Base-by-base conservation (phyloP, 2,888 invertebrate species). In the Drosophila yooni region DNA sequence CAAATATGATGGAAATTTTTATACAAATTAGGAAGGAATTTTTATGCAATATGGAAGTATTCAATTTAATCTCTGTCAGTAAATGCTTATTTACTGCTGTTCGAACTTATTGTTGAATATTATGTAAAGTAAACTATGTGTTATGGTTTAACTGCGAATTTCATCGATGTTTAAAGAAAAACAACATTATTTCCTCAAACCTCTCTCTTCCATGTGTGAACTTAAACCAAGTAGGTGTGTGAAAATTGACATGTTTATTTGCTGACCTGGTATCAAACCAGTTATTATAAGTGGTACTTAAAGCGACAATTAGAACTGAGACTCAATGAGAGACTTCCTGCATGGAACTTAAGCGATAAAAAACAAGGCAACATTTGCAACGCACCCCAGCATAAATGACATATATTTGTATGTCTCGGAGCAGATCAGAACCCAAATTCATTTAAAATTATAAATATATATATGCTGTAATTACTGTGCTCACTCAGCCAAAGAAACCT, bases 351-450 rank as follows among this genome's bases (percentile, higher is more conserved):
- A 38, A 48, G 50, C 40, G 8, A 29, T 27, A 18, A 25, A 40
- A 40, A 34, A 78, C 33, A 57, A 56, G 27, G 46, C 34, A 51
- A 58, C 25, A 54, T 71, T 53, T 51, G 2, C 66, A 63, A 71
- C 58, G 65, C 78, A 77, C 82, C 77, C 82, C 18, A 66, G 70
- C 46, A 40, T 29, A 64, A 77, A 48, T 81, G 50, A 58, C 62
- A 53, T 65, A 51, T 50, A 69, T 56, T 59, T 36, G 56, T 13
- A 34, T 31, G 56, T 25, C 21, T 58, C 25, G 13, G 31, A 50
- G 29, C 57, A 53, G 68, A 60, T 68, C 72, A 21, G 11, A 31
- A 31, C 48, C 29, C 52, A 52, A 36, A 73, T 61, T 67, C 64
- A 61, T 71, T 78, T 50, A 33, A 78, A 73, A 72, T 72, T 60